A percentile compares a stretch with the other conserved stretches of the same genome.
phyloP scores from a whole-genome alignment of 2,888 invertebrate species.

The Drosophila monieri region DNA sequence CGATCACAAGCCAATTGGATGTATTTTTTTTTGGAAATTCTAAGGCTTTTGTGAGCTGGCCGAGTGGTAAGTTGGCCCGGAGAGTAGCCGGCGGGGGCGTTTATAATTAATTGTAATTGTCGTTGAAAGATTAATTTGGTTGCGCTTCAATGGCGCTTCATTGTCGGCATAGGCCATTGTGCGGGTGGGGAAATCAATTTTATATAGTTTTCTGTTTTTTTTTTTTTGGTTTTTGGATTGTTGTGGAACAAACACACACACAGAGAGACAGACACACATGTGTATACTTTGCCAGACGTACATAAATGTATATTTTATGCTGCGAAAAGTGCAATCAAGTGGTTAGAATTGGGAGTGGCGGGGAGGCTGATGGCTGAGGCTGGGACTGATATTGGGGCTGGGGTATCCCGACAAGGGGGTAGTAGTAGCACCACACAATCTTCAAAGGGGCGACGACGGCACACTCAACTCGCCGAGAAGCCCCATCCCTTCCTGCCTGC shows the following conservation, averaged over 20 bases:
- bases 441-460: slow-evolving; percentile 67
- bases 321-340: slow-evolving; percentile 78
- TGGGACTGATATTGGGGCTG: not conserved
- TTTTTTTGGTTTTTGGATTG: slow-evolving; percentile 19
- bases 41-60: slow-evolving; percentile 61
- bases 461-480: slow-evolving; percentile 24
- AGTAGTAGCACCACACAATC: slow-evolving; percentile 58
- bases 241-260: slow-evolving; percentile 9
- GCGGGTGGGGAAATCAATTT: slow-evolving; percentile 76
- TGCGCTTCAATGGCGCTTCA: slow-evolving; percentile 79
- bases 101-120: slow-evolving; percentile 82
- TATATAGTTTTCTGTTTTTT: slow-evolving; percentile 58
- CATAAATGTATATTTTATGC: slow-evolving; percentile 78
- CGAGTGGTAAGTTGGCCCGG: slow-evolving; percentile 22
- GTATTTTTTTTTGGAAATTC: slow-evolving; percentile 33
- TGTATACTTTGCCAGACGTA: slow-evolving; percentile 13
- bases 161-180: slow-evolving; percentile 67
- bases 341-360: slow-evolving; percentile 49
- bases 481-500: slow-evolving; percentile 29
- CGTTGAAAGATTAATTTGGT: slow-evolving; percentile 82
- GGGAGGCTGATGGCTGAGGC: slow-evolving; percentile 6
- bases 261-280: not conserved
- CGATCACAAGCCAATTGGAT: slow-evolving; percentile 26
- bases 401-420: slow-evolving; percentile 29
- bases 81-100: slow-evolving; percentile 67